Conservation (phyloP, 2,113 vertebrate species). For the Garra rufa region DNA sequence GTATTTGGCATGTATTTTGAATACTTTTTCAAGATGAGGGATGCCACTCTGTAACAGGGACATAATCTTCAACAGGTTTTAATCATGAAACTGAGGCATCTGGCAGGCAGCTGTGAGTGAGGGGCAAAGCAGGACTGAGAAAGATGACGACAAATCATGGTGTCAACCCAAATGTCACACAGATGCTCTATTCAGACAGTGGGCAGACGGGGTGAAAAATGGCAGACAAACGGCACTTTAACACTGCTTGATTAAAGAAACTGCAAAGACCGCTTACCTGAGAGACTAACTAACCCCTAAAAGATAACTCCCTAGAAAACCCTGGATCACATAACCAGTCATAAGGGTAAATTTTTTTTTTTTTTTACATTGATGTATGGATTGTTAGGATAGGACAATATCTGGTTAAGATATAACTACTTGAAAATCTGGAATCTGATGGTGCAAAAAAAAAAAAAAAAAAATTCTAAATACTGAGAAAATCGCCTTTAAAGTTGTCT, state of each 20-base stretch:
- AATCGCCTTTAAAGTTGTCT: too few species aligned
- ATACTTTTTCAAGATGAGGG: conserved; percentile 1
- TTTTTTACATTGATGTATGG: too few species aligned
- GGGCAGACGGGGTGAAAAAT: conserved; percentile 29
- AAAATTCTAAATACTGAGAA: too few species aligned
- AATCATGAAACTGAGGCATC: conserved; percentile 49
- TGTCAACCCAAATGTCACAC: conserved; percentile 49
- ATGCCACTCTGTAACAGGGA: not conserved
- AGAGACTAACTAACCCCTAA: not conserved
- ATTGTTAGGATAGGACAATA: too few species aligned
- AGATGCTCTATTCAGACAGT: conserved; percentile 40
- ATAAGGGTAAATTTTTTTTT: too few species aligned
- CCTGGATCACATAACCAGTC: too few species aligned
- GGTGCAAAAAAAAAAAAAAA: too few species aligned
- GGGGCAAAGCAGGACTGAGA: conserved; percentile 37
- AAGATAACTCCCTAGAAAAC: too few species aligned
- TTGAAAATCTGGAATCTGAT: too few species aligned
- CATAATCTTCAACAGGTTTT: conserved; percentile 33
- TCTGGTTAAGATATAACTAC: too few species aligned
- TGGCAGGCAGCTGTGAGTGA: conserved; percentile 44
- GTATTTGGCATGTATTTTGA: too few species aligned
- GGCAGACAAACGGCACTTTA: conserved; percentile 21
- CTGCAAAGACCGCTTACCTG: not conserved
- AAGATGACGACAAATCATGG: conserved; percentile 45
- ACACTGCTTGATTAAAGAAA: not conserved